Percentiles rank a stretch among this genome's conserved stretches.
Conservation (phyloP, 2,797 vertebrate genomes). For the Gallinago nigripennis region DNA sequence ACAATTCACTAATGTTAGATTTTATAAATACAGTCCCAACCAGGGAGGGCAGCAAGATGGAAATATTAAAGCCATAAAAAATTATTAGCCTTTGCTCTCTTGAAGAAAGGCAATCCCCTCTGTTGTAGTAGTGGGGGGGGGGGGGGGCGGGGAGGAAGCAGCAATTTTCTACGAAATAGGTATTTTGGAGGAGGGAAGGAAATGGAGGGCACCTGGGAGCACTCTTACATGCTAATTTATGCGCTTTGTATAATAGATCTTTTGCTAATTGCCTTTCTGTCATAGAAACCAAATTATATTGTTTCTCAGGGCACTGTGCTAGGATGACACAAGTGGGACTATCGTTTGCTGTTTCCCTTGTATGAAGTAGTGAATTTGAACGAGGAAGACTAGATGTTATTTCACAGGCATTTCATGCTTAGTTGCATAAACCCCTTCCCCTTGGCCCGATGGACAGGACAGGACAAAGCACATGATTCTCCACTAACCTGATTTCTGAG, state of each 20-base stretch:
- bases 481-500: constrained; percentile 81
- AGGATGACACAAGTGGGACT: constrained; percentile 48
- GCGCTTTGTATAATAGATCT: constrained; percentile 52
- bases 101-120: background rate
- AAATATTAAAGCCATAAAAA: constrained; percentile 17
- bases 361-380: constrained; percentile 21
- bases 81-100: background rate
- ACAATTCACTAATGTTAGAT: background rate
- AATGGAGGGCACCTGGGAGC: constrained; percentile 58
- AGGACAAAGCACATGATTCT: background rate
- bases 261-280: constrained; percentile 64
- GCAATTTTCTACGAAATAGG: constrained; percentile 37
- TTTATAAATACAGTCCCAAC: background rate
- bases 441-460: background rate
- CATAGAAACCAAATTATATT: constrained; percentile 62
- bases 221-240: constrained; percentile 59
- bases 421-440: background rate
- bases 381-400: background rate
- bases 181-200: constrained; percentile 45
- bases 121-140: background rate
- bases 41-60: background rate
- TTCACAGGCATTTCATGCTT: background rate
- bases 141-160: background rate
- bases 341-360: background rate
- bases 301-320: constrained; percentile 48